Conservation (phyloP, 2,888 invertebrate genomes). For the Chirona hameri region DNA sequence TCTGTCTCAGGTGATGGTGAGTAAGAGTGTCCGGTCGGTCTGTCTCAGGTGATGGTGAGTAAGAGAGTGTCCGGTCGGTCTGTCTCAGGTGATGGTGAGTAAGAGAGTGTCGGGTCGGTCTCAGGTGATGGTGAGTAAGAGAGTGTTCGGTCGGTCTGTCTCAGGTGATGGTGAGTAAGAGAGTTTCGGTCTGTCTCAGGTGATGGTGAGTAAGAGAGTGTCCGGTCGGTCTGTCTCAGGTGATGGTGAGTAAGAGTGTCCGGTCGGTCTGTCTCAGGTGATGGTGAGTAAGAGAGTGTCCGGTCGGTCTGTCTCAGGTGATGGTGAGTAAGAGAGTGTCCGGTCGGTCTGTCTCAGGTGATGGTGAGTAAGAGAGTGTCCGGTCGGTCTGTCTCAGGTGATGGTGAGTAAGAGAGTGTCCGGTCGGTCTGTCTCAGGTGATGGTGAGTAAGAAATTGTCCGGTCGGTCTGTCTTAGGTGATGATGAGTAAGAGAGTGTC, state of each 20-base stretch:
- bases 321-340: conserved; percentile 57
- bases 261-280: conserved; percentile 46
- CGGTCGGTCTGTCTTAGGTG: conserved; percentile 41
- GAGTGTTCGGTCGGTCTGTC: background rate
- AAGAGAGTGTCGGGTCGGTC: background rate
- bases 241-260: conserved; percentile 71
- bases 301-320: conserved; percentile 41
- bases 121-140: conserved; percentile 58
- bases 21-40: conserved; percentile 66
- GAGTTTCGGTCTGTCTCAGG: conserved; percentile 35
- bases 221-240: conserved; percentile 35
- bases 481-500: conserved; percentile 57
- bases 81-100: conserved; percentile 55
- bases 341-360: conserved; percentile 41
- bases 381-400: conserved; percentile 41
- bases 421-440: conserved; percentile 41
- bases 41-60: conserved; percentile 55
- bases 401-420: conserved; percentile 57
- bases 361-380: conserved; percentile 57
- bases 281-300: conserved; percentile 57
- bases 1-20: conserved; percentile 51
- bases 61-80: background rate
- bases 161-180: conserved; percentile 57
- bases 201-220: conserved; percentile 58
- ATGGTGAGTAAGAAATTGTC: conserved; percentile 57